Percentiles rank a stretch among this genome's conserved stretches.
phyloP scores from a whole-genome alignment of 1,140 invertebrate species.

The Dinoponera quadriceps region DNA sequence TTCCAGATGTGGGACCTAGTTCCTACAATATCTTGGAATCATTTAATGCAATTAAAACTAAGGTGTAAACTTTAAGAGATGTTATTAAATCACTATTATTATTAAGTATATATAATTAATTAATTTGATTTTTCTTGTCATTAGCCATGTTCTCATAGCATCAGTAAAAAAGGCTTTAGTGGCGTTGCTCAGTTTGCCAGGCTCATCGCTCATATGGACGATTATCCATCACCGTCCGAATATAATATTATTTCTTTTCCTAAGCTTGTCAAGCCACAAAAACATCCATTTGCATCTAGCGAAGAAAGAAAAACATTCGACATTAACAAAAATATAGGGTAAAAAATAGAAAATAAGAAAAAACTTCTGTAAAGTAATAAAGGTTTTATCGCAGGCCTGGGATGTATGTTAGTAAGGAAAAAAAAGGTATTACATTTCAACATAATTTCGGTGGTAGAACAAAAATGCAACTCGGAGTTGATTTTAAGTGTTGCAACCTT shows the following conservation, averaged over 20 bases:
- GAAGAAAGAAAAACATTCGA: slow-evolving; percentile 58
- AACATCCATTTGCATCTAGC: slow-evolving; percentile 71
- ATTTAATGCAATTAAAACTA: slow-evolving; percentile 74
- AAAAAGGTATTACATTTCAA: slow-evolving; percentile 68
- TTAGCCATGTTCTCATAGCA: slow-evolving; percentile 74
- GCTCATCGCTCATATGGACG: slow-evolving; percentile 51
- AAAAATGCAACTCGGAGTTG: slow-evolving; percentile 78
- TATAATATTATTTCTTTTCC: slow-evolving; percentile 66
- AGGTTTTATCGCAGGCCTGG: slow-evolving; percentile 74
- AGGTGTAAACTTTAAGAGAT: slow-evolving; percentile 66
- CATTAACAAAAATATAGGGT: slow-evolving; percentile 77
- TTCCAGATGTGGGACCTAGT: slow-evolving; percentile 75
- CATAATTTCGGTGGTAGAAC: slow-evolving; percentile 80
- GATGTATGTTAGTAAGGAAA: slow-evolving; percentile 65
- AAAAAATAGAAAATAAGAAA: slow-evolving; percentile 41
- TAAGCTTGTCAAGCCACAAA: slow-evolving; percentile 62
- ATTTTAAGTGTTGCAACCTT: slow-evolving; percentile 79
- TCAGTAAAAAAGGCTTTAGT: slow-evolving; percentile 80
- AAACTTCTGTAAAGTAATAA: slow-evolving; percentile 39
- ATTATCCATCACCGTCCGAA: slow-evolving; percentile 74
- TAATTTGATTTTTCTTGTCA: slow-evolving; percentile 19
- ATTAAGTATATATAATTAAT: slow-evolving; percentile 4
- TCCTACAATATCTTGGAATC: slow-evolving; percentile 75
- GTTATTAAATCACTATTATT: slow-evolving; percentile 6
- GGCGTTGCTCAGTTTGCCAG: slow-evolving; percentile 71